phyloP scores from a whole-genome alignment of 1,140 invertebrate genomes.

The Drosophila navojoa region DNA sequence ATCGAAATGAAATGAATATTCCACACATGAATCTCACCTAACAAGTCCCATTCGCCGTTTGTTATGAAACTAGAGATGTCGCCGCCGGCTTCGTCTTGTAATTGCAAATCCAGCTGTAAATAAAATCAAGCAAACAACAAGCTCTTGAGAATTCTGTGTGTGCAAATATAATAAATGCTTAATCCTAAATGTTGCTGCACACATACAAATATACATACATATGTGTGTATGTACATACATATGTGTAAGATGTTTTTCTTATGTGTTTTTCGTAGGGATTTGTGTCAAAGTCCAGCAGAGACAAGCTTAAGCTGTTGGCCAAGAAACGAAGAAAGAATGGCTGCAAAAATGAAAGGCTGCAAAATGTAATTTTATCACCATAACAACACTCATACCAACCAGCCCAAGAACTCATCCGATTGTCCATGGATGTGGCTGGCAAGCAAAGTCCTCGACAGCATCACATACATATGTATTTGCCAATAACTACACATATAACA shows the following conservation, averaged over 20 bases:
- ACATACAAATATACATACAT: neutral
- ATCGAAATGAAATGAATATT: no score
- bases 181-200: constrained; percentile 8
- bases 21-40: constrained; percentile 88
- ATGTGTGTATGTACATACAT: neutral
- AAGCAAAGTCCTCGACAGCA: neutral
- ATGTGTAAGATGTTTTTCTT: constrained; percentile 18
- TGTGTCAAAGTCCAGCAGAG: constrained; percentile 36
- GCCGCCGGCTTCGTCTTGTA: constrained; percentile 94
- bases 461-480: constrained; percentile 15
- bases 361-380: constrained; percentile 47
- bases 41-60: constrained; percentile 99
- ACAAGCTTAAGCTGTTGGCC: constrained; percentile 43
- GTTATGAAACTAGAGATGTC: constrained; percentile 98
- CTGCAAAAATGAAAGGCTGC: constrained; percentile 14
- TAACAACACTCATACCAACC: constrained; percentile 14
- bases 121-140: constrained; percentile 12
- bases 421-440: no score
- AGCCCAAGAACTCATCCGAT: no score
- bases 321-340: neutral
- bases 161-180: neutral
- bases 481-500: neutral
- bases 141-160: constrained; percentile 7
- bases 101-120: constrained; percentile 94
- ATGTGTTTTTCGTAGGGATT: constrained; percentile 27